phyloP scores from a whole-genome alignment of 2,888 invertebrate species.

The Stenichneumon culpator region DNA sequence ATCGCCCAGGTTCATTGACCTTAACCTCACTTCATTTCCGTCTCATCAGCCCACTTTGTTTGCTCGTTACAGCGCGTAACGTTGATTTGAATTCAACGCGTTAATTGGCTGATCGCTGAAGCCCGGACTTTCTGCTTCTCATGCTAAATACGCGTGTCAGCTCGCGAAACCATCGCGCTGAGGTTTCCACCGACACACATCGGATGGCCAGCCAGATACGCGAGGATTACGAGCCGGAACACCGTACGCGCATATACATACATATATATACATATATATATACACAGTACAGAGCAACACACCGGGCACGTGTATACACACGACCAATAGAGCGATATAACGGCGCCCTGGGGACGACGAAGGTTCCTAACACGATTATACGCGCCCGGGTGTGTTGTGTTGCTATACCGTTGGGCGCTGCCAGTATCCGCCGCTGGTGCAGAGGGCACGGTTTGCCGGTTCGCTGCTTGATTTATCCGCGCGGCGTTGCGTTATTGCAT shows the following conservation, averaged over 20 bases:
- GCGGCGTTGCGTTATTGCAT: slow-evolving; percentile 83
- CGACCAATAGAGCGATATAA: slow-evolving; percentile 76
- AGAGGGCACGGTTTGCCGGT: slow-evolving; percentile 72
- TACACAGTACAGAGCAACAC: slow-evolving; percentile 45
- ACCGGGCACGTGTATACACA: slow-evolving; percentile 53
- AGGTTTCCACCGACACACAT: slow-evolving; percentile 32
- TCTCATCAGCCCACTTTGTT: too few relatives aligned
- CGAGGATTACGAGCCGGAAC: slow-evolving; percentile 15
- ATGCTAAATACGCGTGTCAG: too few relatives aligned
- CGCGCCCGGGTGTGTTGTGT: slow-evolving; percentile 68
- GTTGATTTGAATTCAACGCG: too few relatives aligned
- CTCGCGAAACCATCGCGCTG: slow-evolving; percentile 7
- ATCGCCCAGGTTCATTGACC: too few relatives aligned
- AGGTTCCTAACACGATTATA: slow-evolving; percentile 81
- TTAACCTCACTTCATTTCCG: too few relatives aligned
- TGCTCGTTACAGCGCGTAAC: too few relatives aligned
- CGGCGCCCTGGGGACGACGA: slow-evolving; percentile 79
- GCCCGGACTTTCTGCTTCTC: too few relatives aligned
- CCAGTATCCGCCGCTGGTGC: slow-evolving; percentile 38
- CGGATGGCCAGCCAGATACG: background rate
- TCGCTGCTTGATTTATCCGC: slow-evolving; percentile 83
- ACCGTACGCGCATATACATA: background rate
- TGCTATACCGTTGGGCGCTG: slow-evolving; percentile 55
- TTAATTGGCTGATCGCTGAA: too few relatives aligned
- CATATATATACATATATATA: slow-evolving; percentile 15